Conservation (phyloP, 2,888 invertebrate genomes). For the Epinotia ramella region DNA sequence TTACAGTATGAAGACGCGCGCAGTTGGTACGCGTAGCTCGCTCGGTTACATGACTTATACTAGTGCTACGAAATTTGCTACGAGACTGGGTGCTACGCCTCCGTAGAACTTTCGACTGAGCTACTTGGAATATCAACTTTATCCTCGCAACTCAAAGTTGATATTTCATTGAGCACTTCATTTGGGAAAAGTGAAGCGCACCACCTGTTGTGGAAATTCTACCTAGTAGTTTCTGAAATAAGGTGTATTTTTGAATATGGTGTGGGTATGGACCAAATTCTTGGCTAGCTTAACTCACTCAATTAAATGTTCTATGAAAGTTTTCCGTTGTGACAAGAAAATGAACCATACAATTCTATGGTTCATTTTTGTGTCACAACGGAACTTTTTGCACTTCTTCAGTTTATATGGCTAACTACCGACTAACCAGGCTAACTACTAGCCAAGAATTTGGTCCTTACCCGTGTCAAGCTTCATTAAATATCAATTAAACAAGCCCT, state of each 20-base stretch:
- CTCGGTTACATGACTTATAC: slow-evolving; percentile 57
- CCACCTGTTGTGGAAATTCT: neutral
- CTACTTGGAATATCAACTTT: slow-evolving; percentile 15
- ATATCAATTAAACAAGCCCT: no score
- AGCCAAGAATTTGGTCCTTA: no score
- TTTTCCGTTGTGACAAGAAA: no score
- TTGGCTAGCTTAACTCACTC: no score
- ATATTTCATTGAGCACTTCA: neutral
- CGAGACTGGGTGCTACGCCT: slow-evolving; percentile 39
- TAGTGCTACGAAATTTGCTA: slow-evolving; percentile 47
- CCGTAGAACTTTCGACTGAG: slow-evolving; percentile 11
- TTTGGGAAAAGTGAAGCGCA: neutral
- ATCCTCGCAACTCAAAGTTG: neutral
- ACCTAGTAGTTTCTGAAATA: neutral
- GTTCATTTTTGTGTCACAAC: no score
- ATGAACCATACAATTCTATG: no score
- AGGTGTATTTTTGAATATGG: neutral
- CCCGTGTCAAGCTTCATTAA: no score
- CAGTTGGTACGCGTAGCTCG: slow-evolving; percentile 52
- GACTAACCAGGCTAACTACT: no score
- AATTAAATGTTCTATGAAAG: no score
- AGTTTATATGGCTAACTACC: no score
- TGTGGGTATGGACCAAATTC: no score
- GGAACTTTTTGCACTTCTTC: no score
- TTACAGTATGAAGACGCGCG: slow-evolving; percentile 31